Percentiles rank a stretch among this genome's conserved stretches.
Evolutionary conservation across 2,797 vertebrate genomes (phyloP).

Genomic region (Tapera naevia): DNA sequence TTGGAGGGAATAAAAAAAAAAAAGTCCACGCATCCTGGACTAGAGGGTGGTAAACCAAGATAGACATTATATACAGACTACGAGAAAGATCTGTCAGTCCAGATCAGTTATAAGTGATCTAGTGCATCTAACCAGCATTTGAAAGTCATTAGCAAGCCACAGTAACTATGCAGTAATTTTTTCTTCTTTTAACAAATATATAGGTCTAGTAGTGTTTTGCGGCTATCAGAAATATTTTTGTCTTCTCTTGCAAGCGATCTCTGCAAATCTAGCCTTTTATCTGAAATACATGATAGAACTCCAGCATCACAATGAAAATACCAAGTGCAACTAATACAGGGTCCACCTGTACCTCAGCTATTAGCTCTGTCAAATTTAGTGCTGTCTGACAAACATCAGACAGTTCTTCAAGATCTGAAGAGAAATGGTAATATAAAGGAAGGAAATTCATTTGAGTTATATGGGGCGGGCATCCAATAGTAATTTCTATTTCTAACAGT

Average conservation of each 20-base stretch:
- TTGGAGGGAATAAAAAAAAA: not conserved
- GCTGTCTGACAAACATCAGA: not conserved
- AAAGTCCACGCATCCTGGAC: not conserved
- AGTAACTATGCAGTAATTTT: not conserved
- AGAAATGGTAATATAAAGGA: conserved; percentile 23
- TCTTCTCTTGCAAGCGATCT: not conserved
- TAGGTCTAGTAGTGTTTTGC: not conserved
- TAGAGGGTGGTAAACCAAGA: not conserved
- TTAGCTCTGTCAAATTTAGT: conserved; percentile 18
- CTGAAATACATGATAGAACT: not conserved
- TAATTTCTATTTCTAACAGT: not conserved
- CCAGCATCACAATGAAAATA: not conserved
- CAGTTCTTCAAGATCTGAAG: conserved; percentile 12
- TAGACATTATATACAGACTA: not conserved
- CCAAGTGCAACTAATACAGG: not conserved
- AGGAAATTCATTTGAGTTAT: not conserved
- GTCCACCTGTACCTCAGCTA: not conserved
- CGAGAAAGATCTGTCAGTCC: not conserved
- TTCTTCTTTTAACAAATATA: not conserved
- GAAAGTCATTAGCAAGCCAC: not conserved
- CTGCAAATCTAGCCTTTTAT: not conserved
- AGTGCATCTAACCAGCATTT: not conserved
- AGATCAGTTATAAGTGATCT: not conserved
- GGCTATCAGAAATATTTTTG: not conserved
- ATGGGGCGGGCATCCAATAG: not conserved